These are phyloP conservation scores for Andrena cerasifolii DNA, from an alignment of 1,140 invertebrate genomes.

Conservation along the genomic window DNA sequence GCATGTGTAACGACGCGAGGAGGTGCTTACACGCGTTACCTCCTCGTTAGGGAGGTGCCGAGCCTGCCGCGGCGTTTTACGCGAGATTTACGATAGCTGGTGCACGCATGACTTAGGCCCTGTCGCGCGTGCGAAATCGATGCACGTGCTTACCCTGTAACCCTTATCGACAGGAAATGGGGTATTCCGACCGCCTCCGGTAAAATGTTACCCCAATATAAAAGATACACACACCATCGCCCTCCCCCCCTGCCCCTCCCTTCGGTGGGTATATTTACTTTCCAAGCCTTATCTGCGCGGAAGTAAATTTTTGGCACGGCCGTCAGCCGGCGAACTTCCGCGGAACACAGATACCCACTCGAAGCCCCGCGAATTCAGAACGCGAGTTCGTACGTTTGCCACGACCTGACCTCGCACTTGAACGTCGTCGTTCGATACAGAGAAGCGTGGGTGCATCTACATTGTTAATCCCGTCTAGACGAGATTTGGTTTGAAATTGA, in stretches of 20 bases:
- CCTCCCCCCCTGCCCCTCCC: no score
- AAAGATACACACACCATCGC: conserved; percentile 23
- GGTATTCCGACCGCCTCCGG: conserved; percentile 28
- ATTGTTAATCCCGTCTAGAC: no score
- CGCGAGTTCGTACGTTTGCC: no score
- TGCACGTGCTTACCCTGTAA: conserved; percentile 15
- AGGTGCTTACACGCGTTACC: conserved; percentile 9
- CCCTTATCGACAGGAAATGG: conserved; percentile 47
- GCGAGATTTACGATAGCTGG: conserved; percentile 61
- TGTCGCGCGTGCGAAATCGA: conserved; percentile 46
- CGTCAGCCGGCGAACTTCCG: not conserved
- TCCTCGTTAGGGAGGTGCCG: conserved; percentile 51
- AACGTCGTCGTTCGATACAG: no score
- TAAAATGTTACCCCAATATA: conserved; percentile 35
- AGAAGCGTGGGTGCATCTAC: no score
- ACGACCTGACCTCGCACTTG: no score
- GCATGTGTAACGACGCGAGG: conserved; percentile 4
- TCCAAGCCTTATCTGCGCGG: conserved; percentile 12
- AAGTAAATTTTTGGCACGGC: conserved; percentile 41
- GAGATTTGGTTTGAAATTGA: no score
- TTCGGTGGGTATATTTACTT: conserved; percentile 39
- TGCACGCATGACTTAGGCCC: conserved; percentile 57
- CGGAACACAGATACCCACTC: no score
- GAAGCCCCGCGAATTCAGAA: no score
- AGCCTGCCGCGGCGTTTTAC: conserved; percentile 44